Percentiles rank a stretch among this genome's conserved stretches.
These are phyloP conservation scores for Athrips mouffetella DNA, from an alignment of 2,888 invertebrate species.

Conservation along the genomic window DNA sequence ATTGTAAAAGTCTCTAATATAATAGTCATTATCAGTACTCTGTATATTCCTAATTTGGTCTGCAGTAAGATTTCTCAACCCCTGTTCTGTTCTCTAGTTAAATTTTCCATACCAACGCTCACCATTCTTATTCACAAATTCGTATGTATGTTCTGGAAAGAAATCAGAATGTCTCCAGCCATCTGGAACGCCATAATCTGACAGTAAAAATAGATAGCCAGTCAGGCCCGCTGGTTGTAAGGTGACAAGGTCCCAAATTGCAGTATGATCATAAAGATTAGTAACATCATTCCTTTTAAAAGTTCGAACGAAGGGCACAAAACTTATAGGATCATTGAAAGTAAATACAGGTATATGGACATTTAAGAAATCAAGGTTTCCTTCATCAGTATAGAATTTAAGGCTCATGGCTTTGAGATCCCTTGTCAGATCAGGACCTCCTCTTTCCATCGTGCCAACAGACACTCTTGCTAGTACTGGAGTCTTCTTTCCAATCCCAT, in stretches of 20 bases:
- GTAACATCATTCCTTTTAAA: constrained; percentile 76
- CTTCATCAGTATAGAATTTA: constrained; percentile 94
- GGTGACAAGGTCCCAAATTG: not conserved
- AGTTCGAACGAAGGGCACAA: constrained; percentile 91
- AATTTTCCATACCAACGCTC: constrained; percentile 89
- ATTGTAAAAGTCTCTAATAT: constrained; percentile 88
- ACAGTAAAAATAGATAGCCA: constrained; percentile 82
- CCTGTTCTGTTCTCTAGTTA: constrained; percentile 92
- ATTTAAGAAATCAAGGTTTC: constrained; percentile 92
- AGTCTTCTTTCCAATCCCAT: constrained; percentile 82
- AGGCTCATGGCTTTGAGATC: constrained; percentile 92
- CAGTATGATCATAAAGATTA: not conserved
- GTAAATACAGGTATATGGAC: constrained; percentile 92
- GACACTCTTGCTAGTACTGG: constrained; percentile 87
- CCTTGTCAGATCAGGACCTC: constrained; percentile 89
- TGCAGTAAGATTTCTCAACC: constrained; percentile 84
- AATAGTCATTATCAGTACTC: constrained; percentile 89
- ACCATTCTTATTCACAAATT: constrained; percentile 85
- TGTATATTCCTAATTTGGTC: constrained; percentile 81
- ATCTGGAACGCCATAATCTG: constrained; percentile 93
- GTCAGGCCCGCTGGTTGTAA: not conserved
- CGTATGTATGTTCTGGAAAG: constrained; percentile 94
- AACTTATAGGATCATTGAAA: constrained; percentile 88
- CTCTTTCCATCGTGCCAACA: constrained; percentile 87
- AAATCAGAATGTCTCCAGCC: constrained; percentile 94